Evolutionary conservation across 2,797 vertebrate genomes (phyloP).

Genomic region (Thripadectes ignobilis): DNA sequence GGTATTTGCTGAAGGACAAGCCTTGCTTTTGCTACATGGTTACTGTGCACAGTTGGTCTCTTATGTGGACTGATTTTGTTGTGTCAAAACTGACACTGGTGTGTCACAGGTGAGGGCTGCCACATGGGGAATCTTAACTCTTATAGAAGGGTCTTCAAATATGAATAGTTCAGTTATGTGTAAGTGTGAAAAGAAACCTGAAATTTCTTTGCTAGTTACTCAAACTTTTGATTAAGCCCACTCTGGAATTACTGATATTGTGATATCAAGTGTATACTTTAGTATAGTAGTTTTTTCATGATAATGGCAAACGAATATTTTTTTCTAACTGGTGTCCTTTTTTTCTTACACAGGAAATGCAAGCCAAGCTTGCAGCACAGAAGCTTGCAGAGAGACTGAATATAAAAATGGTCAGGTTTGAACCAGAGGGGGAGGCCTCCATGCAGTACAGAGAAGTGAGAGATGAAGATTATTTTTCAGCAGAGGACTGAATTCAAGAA

Average conservation of each 20-base stretch:
- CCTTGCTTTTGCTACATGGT: neutral
- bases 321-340: neutral
- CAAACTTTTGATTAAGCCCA: neutral
- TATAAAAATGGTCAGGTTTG: conserved; percentile 83
- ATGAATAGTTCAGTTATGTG: neutral
- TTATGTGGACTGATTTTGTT: neutral
- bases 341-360: conserved; percentile 81
- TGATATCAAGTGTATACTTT: neutral
- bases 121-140: neutral
- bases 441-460: conserved; percentile 87
- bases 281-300: neutral
- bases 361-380: conserved; percentile 90
- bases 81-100: neutral
- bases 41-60: neutral
- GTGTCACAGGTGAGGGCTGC: neutral
- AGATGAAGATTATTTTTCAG: conserved; percentile 83
- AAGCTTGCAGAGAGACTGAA: conserved; percentile 88
- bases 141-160: neutral
- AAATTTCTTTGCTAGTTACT: neutral
- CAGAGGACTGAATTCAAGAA: conserved; percentile 78
- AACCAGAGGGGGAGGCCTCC: conserved; percentile 81
- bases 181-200: neutral
- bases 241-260: neutral
- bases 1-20: neutral
- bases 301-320: neutral